Base-by-base conservation (phyloP, 2,888 invertebrate genomes). In the Arctia plantaginis region DNA sequence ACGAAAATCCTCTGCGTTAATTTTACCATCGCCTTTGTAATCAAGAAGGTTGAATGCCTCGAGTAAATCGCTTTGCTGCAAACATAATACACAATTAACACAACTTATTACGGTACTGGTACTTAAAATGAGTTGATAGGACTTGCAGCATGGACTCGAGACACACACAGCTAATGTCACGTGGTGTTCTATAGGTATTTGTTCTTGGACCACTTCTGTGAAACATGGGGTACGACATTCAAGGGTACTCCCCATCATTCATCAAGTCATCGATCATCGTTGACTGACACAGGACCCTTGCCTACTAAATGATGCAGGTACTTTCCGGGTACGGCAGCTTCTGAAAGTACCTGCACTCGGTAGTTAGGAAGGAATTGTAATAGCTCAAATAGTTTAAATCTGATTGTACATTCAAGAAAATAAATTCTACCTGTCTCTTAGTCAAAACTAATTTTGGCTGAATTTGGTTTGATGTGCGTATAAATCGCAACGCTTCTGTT, bases 1-100 rank as follows among this genome's bases (percentile, higher is more conserved):
- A 35, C 95, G 91, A 83, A 96, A 95, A 77, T 95, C 95, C 66
- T 91, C 92, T 1, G 94, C 89, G 59, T 91, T 92, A 41, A 96
- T 95, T 87, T 94, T 95, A 0, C 96, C 96, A 85, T 94, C 94
- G 0, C 96, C 96, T 0, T 88, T 87, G 69, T 93, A 90, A 78
- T 96, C 96, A 27, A 96, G 87, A 7, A 94, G 83, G 74, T 95
- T 94, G 80, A 96, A 96, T 0, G 96, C 96, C 75, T 91, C 86
- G 4, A 90, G 92, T 44, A 96, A 83, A 79, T 96, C 95, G 71
- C 85, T 85, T 86, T 93, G 90, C 95, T 96, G 82, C 0, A 75
- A 75, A 66, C 20, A 59, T 66, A 69, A n/a, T n/a, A 65, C 27
- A 12, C 27, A 23, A 6, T 27, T 41, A n/a, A 2, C 41, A 64